phyloP scores from a whole-genome alignment of 2,113 vertebrate genomes.

The Phyllopteryx taeniolatus region DNA sequence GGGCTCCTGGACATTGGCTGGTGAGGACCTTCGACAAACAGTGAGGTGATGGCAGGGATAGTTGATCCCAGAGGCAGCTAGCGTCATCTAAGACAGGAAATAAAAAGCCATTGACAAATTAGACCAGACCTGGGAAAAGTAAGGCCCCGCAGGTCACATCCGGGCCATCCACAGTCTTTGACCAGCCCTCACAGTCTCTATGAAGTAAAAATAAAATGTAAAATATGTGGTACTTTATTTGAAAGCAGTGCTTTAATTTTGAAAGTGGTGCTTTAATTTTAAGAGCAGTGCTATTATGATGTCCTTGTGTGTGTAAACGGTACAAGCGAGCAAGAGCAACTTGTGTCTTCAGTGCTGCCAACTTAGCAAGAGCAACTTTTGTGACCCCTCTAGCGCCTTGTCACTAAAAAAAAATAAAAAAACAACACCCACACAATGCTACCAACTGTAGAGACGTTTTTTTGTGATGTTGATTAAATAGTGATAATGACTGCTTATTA shows the following conservation, averaged over 20 bases:
- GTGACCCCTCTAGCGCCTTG: too few species aligned
- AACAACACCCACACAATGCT: not conserved
- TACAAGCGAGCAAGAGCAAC: not conserved
- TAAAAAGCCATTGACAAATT: conserved; percentile 3
- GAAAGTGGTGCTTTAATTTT: too few species aligned
- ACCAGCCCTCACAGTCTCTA: too few species aligned
- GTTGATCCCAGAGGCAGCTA: conserved; percentile 87
- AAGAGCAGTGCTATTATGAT: too few species aligned
- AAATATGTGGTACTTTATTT: too few species aligned
- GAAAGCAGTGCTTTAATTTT: too few species aligned
- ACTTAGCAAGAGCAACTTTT: not conserved
- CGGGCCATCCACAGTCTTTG: not conserved
- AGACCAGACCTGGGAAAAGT: not conserved
- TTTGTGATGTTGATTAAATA: not conserved
- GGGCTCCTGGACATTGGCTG: conserved; percentile 84
- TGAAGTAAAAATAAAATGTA: not conserved
- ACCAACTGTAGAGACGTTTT: not conserved
- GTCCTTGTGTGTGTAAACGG: too few species aligned
- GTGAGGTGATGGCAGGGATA: conserved; percentile 95
- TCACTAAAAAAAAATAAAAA: too few species aligned
- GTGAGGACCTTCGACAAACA: conserved; percentile 89
- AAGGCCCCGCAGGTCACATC: not conserved
- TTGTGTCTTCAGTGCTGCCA: not conserved
- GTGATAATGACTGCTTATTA: not conserved
- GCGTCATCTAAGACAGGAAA: conserved; percentile 81